phyloP scores from a whole-genome alignment of 2,113 vertebrate species.

The Gopherus flavomarginatus region DNA sequence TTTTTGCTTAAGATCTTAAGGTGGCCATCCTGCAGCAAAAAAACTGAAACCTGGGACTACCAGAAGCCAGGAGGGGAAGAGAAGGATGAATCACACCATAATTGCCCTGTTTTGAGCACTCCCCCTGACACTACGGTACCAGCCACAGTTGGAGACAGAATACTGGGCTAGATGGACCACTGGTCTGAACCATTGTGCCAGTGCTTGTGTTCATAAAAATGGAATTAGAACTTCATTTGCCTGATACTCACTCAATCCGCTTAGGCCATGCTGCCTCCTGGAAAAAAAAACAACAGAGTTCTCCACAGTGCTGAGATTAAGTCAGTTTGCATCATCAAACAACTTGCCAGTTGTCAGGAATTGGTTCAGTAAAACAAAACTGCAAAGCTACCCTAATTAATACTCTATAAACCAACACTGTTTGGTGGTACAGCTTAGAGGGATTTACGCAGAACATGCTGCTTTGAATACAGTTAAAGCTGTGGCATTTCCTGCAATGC shows the following conservation, averaged over 20 bases:
- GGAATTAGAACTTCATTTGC: background rate
- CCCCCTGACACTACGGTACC: background rate
- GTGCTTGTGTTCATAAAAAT: background rate
- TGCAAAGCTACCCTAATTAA: background rate
- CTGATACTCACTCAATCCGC: accelerated
- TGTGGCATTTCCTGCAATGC: background rate
- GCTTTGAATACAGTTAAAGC: conserved; percentile 11
- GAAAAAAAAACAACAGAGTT: background rate
- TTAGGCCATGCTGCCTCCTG: background rate
- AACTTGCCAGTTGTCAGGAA: background rate
- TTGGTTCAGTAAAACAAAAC: background rate
- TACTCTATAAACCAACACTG: background rate
- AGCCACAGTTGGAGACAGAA: background rate
- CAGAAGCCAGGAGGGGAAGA: background rate
- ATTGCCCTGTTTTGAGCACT: background rate
- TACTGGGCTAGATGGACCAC: background rate
- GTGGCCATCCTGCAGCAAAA: no score
- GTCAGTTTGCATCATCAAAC: background rate
- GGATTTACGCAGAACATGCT: background rate
- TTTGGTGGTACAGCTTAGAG: conserved; percentile 15
- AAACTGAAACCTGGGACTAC: background rate
- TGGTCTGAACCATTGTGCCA: background rate
- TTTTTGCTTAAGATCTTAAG: no score
- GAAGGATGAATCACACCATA: background rate
- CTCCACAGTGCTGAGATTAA: background rate